A percentile compares a stretch with the other conserved stretches of the same genome.
Conservation (phyloP, 92 coral and sea anemone genomes). For the Porites lobata region DNA sequence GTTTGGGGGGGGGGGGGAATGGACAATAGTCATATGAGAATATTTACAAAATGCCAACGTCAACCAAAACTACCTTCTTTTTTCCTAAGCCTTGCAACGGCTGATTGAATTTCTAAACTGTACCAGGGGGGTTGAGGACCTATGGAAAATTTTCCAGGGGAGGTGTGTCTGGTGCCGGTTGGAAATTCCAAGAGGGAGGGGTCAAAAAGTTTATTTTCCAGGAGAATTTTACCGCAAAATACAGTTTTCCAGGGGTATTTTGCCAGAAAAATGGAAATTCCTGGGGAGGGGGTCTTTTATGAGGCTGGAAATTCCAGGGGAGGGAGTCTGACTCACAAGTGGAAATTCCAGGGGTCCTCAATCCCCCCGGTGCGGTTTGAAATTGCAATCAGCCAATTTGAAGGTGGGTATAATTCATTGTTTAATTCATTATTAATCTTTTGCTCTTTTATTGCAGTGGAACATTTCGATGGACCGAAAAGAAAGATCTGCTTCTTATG, state of each 20-base stretch:
- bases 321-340: slow-evolving; percentile 33
- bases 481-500: slow-evolving; percentile 40
- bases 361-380: slow-evolving; percentile 42
- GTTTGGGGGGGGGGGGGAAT: slow-evolving; percentile 35
- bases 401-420: too few relatives aligned
- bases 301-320: slow-evolving; percentile 45
- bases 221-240: slow-evolving; percentile 41
- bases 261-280: slow-evolving; percentile 41
- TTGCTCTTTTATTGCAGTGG: slow-evolving; percentile 23
- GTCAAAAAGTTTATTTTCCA: slow-evolving; percentile 46
- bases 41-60: slow-evolving; percentile 55
- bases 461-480: slow-evolving; percentile 52
- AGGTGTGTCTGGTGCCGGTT: slow-evolving; percentile 50
- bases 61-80: slow-evolving; percentile 62
- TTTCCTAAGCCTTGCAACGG: slow-evolving; percentile 56
- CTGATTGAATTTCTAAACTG: slow-evolving; percentile 54
- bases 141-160: slow-evolving; percentile 54
- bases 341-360: slow-evolving; percentile 51
- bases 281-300: slow-evolving; percentile 45
- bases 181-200: slow-evolving; percentile 34
- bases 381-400: slow-evolving; percentile 41
- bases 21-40: slow-evolving; percentile 43
- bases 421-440: too few relatives aligned
- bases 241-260: slow-evolving; percentile 54
- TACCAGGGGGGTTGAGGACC: slow-evolving; percentile 58